Percentiles rank a stretch among this genome's conserved stretches.
These are phyloP conservation scores for Hyposoter dolosus DNA, from an alignment of 2,888 invertebrate species.

Conservation along the genomic window DNA sequence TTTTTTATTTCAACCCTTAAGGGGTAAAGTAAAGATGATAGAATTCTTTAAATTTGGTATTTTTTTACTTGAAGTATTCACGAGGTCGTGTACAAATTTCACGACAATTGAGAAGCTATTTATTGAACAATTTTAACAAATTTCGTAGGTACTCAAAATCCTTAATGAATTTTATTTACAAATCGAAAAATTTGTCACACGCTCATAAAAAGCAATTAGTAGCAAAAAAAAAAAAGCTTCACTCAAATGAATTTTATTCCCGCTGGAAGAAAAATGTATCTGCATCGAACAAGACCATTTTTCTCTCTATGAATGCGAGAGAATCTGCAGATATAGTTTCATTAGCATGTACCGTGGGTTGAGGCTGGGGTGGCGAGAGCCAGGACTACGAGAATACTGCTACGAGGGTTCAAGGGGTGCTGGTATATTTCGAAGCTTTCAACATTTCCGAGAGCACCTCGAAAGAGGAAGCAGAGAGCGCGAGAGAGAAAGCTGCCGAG, in stretches of 20 bases:
- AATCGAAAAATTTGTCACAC: neutral
- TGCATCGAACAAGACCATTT: slow-evolving; percentile 49
- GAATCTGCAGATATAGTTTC: slow-evolving; percentile 66
- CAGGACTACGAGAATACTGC: slow-evolving; percentile 50
- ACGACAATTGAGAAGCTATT: too few relatives aligned
- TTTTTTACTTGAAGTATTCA: too few relatives aligned
- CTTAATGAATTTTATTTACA: neutral
- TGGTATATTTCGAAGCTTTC: slow-evolving; percentile 66
- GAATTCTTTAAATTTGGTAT: too few relatives aligned
- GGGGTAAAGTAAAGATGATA: too few relatives aligned
- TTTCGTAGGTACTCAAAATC: too few relatives aligned
- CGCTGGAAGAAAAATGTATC: neutral
- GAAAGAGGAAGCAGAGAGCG: slow-evolving; percentile 71
- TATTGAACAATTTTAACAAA: too few relatives aligned
- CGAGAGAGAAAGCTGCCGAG: slow-evolving; percentile 71
- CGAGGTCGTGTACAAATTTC: too few relatives aligned
- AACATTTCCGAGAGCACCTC: slow-evolving; percentile 58
- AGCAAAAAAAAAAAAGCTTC: neutral
- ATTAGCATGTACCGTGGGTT: slow-evolving; percentile 41
- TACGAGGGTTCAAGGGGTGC: slow-evolving; percentile 59
- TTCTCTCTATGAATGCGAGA: slow-evolving; percentile 59
- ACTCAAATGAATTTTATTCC: neutral
- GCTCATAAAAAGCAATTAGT: neutral
- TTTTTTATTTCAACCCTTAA: too few relatives aligned
- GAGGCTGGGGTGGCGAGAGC: slow-evolving; percentile 40